A percentile compares a stretch with the other conserved stretches of the same genome.
phyloP scores from a whole-genome alignment of 2,113 vertebrate genomes.

The Micromys minutus region DNA sequence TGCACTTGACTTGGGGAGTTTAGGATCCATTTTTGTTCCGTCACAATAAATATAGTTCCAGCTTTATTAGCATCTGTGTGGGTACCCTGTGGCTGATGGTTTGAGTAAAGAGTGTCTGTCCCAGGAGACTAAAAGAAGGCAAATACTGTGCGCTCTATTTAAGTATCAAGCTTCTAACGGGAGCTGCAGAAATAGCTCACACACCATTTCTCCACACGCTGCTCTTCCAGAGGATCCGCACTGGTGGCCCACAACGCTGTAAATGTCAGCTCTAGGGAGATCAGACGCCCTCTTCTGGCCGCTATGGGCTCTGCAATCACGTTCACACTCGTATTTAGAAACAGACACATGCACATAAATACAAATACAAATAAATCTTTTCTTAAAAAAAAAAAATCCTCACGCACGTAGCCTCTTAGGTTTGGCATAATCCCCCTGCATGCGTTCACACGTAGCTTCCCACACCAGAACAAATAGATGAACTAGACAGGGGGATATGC shows the following conservation, averaged over 20 bases:
- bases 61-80: constrained; percentile 67
- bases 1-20: constrained; percentile 65
- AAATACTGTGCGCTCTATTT: constrained; percentile 77
- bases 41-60: constrained; percentile 65
- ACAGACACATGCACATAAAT: not conserved
- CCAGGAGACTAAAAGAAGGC: constrained; percentile 69
- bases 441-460: constrained; percentile 68
- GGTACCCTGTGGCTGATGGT: constrained; percentile 76
- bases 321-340: not conserved
- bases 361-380: not conserved
- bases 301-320: not conserved
- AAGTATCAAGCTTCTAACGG: constrained; percentile 65
- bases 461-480: constrained; percentile 47
- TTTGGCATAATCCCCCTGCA: constrained; percentile 65
- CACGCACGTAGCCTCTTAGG: constrained; percentile 58
- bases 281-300: not conserved
- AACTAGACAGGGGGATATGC: not conserved
- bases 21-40: constrained; percentile 74
- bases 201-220: not conserved
- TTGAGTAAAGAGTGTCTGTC: constrained; percentile 60
- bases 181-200: not conserved
- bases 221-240: not conserved
- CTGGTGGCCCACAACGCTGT: no score
- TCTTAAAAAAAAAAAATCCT: not conserved
- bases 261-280: not conserved